A percentile compares a stretch with the other conserved stretches of the same genome.
These are phyloP conservation scores for Cataglyphis cursor DNA, from an alignment of 2,888 invertebrate genomes.

Conservation along the genomic window DNA sequence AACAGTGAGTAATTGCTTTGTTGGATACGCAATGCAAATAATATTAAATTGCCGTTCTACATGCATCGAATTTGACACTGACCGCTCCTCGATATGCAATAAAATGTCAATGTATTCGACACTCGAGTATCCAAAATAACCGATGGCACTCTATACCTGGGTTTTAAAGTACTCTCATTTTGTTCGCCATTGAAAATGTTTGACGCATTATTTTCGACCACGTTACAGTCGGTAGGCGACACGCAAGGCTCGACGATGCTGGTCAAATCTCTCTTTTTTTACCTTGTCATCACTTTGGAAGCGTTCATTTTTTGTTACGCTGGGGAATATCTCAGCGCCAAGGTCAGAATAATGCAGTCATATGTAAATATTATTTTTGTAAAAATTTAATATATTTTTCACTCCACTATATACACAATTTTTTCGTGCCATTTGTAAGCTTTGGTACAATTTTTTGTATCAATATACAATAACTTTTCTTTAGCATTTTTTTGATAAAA, in stretches of 20 bases:
- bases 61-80: neutral
- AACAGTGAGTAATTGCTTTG: conserved; percentile 50
- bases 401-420: neutral
- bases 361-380: neutral
- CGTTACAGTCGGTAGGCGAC: conserved; percentile 20
- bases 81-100: neutral
- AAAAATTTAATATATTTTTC: neutral
- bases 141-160: neutral
- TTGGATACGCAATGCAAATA: neutral
- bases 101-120: neutral
- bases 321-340: conserved; percentile 67
- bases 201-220: conserved; percentile 9
- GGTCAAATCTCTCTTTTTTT: conserved; percentile 64
- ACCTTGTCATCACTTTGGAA: conserved; percentile 62
- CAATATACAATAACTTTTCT: neutral
- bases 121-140: neutral
- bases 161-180: neutral
- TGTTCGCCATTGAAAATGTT: neutral
- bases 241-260: conserved; percentile 35
- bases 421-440: neutral
- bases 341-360: conserved; percentile 53
- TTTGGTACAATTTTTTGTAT: neutral
- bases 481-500: neutral
- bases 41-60: neutral
- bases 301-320: conserved; percentile 70